Evolutionary conservation across 2,888 invertebrate genomes (phyloP).

Genomic region (Apomyelois bistriatella): DNA sequence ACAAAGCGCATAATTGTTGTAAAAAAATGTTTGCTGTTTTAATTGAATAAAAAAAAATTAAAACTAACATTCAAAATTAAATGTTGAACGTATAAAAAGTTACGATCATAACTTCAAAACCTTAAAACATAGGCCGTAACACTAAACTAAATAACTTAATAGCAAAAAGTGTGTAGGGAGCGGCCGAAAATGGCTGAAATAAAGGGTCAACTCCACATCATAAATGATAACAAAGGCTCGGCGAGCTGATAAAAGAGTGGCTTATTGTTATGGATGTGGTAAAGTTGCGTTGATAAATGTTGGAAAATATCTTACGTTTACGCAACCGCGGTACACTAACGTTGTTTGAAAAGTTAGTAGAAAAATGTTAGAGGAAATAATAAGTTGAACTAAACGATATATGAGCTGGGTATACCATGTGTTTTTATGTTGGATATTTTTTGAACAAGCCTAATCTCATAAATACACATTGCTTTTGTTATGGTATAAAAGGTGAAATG

Average conservation of each 20-base stretch:
- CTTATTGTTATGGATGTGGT: conserved; percentile 2
- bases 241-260: not conserved
- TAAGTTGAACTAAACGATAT: not conserved
- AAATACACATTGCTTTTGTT: too few relatives aligned
- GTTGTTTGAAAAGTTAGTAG: not conserved
- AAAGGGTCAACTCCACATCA: not conserved
- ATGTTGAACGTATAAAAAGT: too few relatives aligned
- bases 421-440: too few relatives aligned
- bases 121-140: not conserved
- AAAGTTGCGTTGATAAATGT: conserved; percentile 1
- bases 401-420: not conserved
- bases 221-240: not conserved
- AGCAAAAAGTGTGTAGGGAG: too few relatives aligned
- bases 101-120: too few relatives aligned
- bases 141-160: not conserved
- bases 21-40: too few relatives aligned
- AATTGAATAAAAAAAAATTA: too few relatives aligned
- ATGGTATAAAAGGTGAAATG: too few relatives aligned
- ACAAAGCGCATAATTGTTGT: too few relatives aligned
- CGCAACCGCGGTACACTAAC: too few relatives aligned
- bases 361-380: not conserved
- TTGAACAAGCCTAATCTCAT: too few relatives aligned
- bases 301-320: not conserved
- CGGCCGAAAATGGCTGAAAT: not conserved
- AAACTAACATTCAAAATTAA: too few relatives aligned